Evolutionary conservation across 2,888 invertebrate species (phyloP).

Genomic region (Lumbricus terrestris): DNA sequence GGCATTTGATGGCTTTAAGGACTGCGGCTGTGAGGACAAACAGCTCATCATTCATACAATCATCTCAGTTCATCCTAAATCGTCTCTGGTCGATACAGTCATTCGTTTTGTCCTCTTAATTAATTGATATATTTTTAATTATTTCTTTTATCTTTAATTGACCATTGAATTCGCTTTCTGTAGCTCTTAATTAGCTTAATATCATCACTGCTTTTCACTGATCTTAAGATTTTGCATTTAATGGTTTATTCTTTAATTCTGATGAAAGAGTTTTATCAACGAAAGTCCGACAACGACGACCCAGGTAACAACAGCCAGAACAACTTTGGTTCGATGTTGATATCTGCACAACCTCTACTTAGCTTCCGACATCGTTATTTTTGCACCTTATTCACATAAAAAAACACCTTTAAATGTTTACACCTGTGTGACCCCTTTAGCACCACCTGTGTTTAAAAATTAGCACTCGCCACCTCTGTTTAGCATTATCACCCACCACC

Average conservation of each 20-base stretch:
- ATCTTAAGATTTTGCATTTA: neutral
- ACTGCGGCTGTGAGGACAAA: neutral
- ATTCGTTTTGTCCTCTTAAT: neutral
- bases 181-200: neutral
- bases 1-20: neutral
- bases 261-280: constrained; percentile 15
- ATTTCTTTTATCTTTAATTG: neutral
- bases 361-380: neutral
- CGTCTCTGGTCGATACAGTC: too few species aligned
- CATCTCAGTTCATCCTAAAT: too few species aligned
- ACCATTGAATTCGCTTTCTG: neutral
- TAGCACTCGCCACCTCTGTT: too few species aligned
- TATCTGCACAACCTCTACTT: neutral
- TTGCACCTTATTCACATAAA: neutral
- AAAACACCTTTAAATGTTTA: neutral
- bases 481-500: too few species aligned
- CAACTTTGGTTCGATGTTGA: neutral
- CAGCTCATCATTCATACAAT: too few species aligned
- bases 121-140: too few species aligned
- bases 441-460: neutral
- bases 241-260: neutral
- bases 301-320: neutral
- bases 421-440: neutral
- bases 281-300: neutral
- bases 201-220: neutral